Evolutionary conservation across 2,888 invertebrate species (phyloP).

Genomic region (Scaptomyza flava): DNA sequence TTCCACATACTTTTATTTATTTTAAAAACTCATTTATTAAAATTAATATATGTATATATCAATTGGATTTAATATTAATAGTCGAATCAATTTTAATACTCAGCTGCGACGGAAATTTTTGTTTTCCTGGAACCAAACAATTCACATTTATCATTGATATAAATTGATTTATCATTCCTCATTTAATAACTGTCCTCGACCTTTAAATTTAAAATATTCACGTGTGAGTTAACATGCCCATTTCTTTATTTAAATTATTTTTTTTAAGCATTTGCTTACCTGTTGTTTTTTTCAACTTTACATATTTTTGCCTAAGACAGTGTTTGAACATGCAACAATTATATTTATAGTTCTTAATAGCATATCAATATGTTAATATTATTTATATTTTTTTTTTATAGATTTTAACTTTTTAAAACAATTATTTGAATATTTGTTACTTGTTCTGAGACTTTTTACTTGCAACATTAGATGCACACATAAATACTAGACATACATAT

Average conservation of each 20-base stretch:
- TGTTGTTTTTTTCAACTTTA: slow-evolving; percentile 5
- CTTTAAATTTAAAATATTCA: slow-evolving; percentile 14
- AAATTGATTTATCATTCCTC: slow-evolving; percentile 20
- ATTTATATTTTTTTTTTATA: slow-evolving; percentile 1
- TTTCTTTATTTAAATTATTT: slow-evolving; percentile 4
- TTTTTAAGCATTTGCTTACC: not conserved
- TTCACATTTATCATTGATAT: slow-evolving; percentile 36
- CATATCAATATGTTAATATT: not conserved
- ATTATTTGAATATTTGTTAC: slow-evolving; percentile 21
- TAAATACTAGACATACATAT: slow-evolving; percentile 10
- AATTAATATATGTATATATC: slow-evolving; percentile 26
- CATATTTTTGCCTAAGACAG: slow-evolving; percentile 3
- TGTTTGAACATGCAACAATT: slow-evolving; percentile 32
- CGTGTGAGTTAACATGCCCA: slow-evolving; percentile 11
- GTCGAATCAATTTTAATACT: slow-evolving; percentile 48
- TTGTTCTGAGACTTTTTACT: slow-evolving; percentile 33
- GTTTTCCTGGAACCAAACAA: slow-evolving; percentile 24
- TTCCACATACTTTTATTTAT: slow-evolving; percentile 40
- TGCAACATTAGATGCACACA: slow-evolving; percentile 24
- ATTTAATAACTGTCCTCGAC: not conserved
- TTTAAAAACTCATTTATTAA: slow-evolving; percentile 32
- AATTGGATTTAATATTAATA: slow-evolving; percentile 26
- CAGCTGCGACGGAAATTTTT: slow-evolving; percentile 39
- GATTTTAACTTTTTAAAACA: not conserved
- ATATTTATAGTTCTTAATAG: slow-evolving; percentile 2